Evolutionary conservation across 2,797 vertebrate genomes (phyloP), one percentile per base, ranked within the genome.

Genomic region (Streptopelia turtur): DNA sequence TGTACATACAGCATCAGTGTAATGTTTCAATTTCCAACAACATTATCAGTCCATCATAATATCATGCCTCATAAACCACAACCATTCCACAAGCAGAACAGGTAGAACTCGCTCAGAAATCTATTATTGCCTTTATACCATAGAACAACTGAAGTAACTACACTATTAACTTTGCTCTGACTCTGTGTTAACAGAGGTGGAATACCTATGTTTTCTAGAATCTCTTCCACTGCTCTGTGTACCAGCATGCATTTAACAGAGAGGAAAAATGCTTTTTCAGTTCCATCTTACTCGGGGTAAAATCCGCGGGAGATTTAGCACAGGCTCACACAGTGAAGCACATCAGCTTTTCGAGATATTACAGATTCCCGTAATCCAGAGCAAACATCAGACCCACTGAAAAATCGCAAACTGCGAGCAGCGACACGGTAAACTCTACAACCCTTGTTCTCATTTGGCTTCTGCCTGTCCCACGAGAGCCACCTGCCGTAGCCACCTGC

Each of bases 361-460:
- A 50, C 9, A 10, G 13, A n/a, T 66, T 69, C 47, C 14, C 21
- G 33, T 3, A 63, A 27, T 28, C 18, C 37, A 53, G 72, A 68
- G n/a, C n/a, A 61, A 72, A 68, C 68, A 47, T 1, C 13, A 60
- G 60, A 31, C 23, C 61, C 5, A 21, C 49, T 4, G 65, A 39
- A 76, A 69, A 55, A 15, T 2, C 3, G 1, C 0, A 13, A 31
- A 1, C 33, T 2, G 9, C 43, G 55, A 24, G 16, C 43, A 25
- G 39, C 8, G 1, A 18, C 11, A 22, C 2, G 10, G 10, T 30
- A 8, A 66, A n/a, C 25, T 16, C 65, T 4, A 18, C 11, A 25
- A 3, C 0, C 5, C 11, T 33, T 8, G 0, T 2, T 52, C 37
- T 41, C 33, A 6, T 8, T 11, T 2, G 5, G 22, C 55, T 47